phyloP scores from a whole-genome alignment of 2,888 invertebrate species.

The Cylindroiulus punctatus region DNA sequence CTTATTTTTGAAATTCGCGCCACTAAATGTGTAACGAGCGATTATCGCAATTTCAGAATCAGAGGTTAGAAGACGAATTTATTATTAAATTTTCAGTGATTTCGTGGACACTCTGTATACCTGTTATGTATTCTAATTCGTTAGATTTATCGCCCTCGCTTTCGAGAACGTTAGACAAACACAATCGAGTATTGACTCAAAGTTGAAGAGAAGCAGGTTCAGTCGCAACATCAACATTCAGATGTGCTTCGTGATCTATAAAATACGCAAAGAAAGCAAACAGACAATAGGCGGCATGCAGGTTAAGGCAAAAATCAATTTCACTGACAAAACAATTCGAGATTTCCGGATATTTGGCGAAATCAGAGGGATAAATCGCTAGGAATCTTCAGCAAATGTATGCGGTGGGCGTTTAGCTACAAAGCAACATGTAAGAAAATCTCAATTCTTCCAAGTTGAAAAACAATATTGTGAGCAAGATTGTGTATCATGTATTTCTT shows the following conservation, averaged over 20 bases:
- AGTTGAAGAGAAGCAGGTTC: neutral
- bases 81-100: neutral
- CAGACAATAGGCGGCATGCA: slow-evolving; percentile 12
- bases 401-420: neutral
- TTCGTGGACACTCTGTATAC: neutral
- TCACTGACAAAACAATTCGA: neutral
- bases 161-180: neutral
- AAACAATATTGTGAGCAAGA: neutral
- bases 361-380: neutral
- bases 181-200: slow-evolving; percentile 11
- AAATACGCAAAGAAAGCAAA: slow-evolving; percentile 10
- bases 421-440: too few relatives aligned
- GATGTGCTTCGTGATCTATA: neutral
- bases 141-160: neutral
- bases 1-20: too few relatives aligned
- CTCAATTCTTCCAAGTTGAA: neutral
- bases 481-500: neutral
- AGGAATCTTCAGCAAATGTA: neutral
- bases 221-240: neutral
- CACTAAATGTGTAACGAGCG: too few relatives aligned
- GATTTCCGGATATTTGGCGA: slow-evolving; percentile 1
- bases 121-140: neutral
- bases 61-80: neutral
- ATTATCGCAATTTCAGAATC: neutral
- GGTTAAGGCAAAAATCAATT: slow-evolving; percentile 3